phyloP scores from a whole-genome alignment of 2,888 invertebrate genomes.

The Palloptera scutellata region DNA sequence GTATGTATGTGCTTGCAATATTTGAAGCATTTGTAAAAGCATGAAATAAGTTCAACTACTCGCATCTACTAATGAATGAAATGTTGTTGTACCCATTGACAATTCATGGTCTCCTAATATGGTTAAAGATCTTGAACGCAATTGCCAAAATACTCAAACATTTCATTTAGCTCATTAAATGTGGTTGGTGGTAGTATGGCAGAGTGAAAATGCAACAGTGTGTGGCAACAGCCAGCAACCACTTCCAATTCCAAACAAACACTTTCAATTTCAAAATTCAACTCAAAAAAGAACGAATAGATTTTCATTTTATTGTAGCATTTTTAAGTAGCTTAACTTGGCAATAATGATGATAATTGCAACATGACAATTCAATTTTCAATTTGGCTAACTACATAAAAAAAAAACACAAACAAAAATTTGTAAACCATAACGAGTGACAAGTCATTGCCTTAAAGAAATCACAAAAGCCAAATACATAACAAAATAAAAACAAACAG shows the following conservation, averaged over 20 bases:
- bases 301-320: too few species aligned
- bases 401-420: not conserved
- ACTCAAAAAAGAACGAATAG: not conserved
- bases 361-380: slow-evolving; percentile 18
- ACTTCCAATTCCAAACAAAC: not conserved
- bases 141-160: not conserved
- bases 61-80: too few species aligned
- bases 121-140: slow-evolving; percentile 22
- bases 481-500: too few species aligned
- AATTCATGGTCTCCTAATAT: slow-evolving; percentile 16
- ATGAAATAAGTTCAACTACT: too few species aligned
- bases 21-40: too few species aligned
- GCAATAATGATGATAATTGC: slow-evolving; percentile 5
- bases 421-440: not conserved
- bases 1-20: too few species aligned
- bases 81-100: not conserved
- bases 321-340: too few species aligned
- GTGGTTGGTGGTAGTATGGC: too few species aligned
- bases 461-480: not conserved
- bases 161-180: too few species aligned
- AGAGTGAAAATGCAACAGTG: too few species aligned
- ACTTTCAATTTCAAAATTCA: not conserved
- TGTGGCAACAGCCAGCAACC: too few species aligned
- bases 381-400: slow-evolving; percentile 1
- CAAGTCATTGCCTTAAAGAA: not conserved